Conservation (phyloP, 2,797 vertebrate genomes). For the Gastrophryne carolinensis region DNA sequence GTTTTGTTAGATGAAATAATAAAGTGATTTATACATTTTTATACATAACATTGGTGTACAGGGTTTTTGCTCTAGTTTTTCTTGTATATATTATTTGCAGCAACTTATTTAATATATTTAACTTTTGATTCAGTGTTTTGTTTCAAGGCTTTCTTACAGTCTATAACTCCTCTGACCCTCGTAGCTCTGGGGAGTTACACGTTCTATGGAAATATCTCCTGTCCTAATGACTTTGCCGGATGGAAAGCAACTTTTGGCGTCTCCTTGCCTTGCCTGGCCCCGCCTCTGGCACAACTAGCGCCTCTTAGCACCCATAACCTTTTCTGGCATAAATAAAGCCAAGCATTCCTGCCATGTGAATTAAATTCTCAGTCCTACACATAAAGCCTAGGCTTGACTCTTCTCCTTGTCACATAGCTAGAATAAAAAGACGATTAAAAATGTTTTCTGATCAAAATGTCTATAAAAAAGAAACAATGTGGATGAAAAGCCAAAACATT, state of each 20-base stretch:
- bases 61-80: too few species aligned
- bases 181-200: slow-evolving; percentile 23
- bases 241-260: slow-evolving; percentile 22
- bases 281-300: slow-evolving; percentile 31
- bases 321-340: neutral
- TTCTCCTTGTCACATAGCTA: neutral
- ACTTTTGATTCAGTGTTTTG: too few species aligned
- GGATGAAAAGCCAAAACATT: too few species aligned
- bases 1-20: too few species aligned
- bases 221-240: slow-evolving; percentile 41
- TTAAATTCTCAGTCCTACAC: neutral
- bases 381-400: neutral
- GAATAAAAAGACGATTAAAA: neutral
- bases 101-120: too few species aligned
- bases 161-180: slow-evolving; percentile 2
- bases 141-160: neutral
- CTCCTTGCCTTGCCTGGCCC: neutral
- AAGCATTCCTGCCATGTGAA: neutral
- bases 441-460: neutral
- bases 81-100: too few species aligned
- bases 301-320: neutral
- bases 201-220: slow-evolving; percentile 39
- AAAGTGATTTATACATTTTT: too few species aligned
- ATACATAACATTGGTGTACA: too few species aligned
- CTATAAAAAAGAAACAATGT: neutral